A percentile compares a stretch with the other conserved stretches of the same genome.
phyloP scores from a whole-genome alignment of 2,888 invertebrate genomes.

The Drosophila multiciliata region DNA sequence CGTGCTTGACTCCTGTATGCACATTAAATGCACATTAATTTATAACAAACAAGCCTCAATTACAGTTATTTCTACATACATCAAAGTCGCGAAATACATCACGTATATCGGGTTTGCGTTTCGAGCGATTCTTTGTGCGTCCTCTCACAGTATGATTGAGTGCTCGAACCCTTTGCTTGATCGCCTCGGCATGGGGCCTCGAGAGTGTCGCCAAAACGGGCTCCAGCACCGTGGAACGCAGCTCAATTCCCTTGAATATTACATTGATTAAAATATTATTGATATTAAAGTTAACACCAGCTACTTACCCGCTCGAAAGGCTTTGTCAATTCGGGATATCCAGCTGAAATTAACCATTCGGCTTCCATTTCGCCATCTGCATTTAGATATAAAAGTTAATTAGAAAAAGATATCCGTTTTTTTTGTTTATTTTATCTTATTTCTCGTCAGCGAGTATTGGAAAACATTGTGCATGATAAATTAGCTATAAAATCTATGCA shows the following conservation, averaged over 20 bases:
- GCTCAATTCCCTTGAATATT: conserved; percentile 85
- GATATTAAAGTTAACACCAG: background rate
- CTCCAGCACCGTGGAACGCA: conserved; percentile 87
- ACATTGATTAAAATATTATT: background rate
- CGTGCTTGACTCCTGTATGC: conserved; percentile 90
- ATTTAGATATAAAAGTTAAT: background rate
- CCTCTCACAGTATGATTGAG: conserved; percentile 90
- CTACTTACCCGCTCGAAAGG: conserved; percentile 85
- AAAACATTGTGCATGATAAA: background rate
- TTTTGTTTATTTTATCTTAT: background rate
- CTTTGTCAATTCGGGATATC: conserved; percentile 86
- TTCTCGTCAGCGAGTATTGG: background rate
- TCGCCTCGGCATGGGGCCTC: conserved; percentile 90
- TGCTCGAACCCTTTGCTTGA: conserved; percentile 89
- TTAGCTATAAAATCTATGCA: too few species aligned
- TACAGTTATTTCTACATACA: conserved; percentile 85
- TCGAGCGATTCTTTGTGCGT: conserved; percentile 86
- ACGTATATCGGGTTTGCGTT: conserved; percentile 92
- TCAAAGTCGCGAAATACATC: conserved; percentile 94
- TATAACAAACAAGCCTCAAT: background rate
- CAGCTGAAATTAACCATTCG: conserved; percentile 86
- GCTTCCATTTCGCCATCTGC: conserved; percentile 87
- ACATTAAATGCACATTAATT: background rate
- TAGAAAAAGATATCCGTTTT: background rate
- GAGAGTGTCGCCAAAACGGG: conserved; percentile 86